Evolutionary conservation across 2,797 vertebrate genomes (phyloP).

Genomic region (Protonibea diacanthus): DNA sequence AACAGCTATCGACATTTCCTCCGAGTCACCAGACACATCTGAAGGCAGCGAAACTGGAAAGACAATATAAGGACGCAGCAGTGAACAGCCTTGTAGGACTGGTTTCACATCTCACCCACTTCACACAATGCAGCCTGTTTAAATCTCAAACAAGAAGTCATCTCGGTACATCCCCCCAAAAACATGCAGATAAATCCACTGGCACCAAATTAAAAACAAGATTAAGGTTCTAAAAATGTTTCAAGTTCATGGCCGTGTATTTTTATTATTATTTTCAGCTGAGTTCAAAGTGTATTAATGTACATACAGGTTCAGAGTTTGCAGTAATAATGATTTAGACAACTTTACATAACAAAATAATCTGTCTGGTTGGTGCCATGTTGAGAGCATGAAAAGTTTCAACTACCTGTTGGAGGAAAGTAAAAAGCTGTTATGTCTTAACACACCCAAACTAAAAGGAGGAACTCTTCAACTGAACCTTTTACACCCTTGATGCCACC

Average conservation of each 20-base stretch:
- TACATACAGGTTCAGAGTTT: background rate
- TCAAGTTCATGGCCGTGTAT: background rate
- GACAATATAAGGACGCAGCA: conserved; percentile 57
- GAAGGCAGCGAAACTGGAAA: conserved; percentile 79
- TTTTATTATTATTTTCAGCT: conserved; percentile 2
- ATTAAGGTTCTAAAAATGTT: background rate
- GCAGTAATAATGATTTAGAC: conserved; percentile 7
- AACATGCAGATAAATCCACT: background rate
- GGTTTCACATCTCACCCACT: conserved; percentile 74
- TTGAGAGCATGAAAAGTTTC: conserved; percentile 43
- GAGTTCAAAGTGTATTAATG: background rate
- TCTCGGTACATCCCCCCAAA: background rate
- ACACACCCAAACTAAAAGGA: conserved; percentile 48
- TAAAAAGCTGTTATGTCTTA: background rate
- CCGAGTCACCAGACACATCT: conserved; percentile 66
- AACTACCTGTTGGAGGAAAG: conserved; percentile 41
- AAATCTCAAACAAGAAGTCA: background rate
- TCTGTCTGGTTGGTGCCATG: conserved; percentile 15
- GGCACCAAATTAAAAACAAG: background rate
- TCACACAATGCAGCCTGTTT: conserved; percentile 27
- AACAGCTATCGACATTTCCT: conserved; percentile 10
- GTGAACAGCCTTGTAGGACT: conserved; percentile 73
- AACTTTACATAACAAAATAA: background rate
- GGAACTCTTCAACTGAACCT: background rate
- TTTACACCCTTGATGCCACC: conserved; percentile 12